Conservation (phyloP, 1,140 invertebrate genomes). For the Dendroctonus ponderosae region DNA sequence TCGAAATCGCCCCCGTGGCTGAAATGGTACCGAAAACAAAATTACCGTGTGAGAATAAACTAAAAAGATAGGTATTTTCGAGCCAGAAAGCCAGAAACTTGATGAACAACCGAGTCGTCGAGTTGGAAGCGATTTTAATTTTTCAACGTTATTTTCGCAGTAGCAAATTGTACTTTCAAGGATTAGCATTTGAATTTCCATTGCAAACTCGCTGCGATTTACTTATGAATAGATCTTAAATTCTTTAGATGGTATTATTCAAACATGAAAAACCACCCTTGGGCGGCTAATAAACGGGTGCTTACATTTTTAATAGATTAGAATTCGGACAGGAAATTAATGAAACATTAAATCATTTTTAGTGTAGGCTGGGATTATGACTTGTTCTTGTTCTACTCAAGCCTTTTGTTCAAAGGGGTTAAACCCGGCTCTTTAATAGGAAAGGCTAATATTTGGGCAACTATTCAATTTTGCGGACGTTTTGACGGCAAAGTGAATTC, state of each 20-base stretch:
- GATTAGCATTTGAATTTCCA: slow-evolving; percentile 27
- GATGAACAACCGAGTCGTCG: slow-evolving; percentile 20
- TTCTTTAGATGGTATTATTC: slow-evolving; percentile 1
- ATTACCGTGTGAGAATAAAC: slow-evolving; percentile 1
- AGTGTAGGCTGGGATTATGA: too few relatives aligned
- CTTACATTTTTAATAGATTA: background rate
- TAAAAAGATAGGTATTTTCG: slow-evolving; percentile 16
- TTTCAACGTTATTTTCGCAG: slow-evolving; percentile 14
- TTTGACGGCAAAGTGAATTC: too few relatives aligned
- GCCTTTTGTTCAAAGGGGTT: too few relatives aligned
- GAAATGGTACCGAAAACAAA: background rate
- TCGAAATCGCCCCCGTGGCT: background rate
- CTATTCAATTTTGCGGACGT: too few relatives aligned
- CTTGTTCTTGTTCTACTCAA: too few relatives aligned
- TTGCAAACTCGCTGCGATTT: slow-evolving; percentile 6
- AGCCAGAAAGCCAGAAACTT: slow-evolving; percentile 20
- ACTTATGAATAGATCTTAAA: slow-evolving; percentile 22
- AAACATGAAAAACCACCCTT: background rate
- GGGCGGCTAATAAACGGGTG: background rate
- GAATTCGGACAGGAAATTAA: too few relatives aligned
- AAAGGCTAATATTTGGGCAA: too few relatives aligned
- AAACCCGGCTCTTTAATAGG: too few relatives aligned
- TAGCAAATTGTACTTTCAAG: slow-evolving; percentile 16
- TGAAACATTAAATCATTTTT: too few relatives aligned
- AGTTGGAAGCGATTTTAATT: slow-evolving; percentile 23